These are phyloP conservation scores for Cololabis saira DNA, from an alignment of 2,113 vertebrate genomes.

Conservation along the genomic window DNA sequence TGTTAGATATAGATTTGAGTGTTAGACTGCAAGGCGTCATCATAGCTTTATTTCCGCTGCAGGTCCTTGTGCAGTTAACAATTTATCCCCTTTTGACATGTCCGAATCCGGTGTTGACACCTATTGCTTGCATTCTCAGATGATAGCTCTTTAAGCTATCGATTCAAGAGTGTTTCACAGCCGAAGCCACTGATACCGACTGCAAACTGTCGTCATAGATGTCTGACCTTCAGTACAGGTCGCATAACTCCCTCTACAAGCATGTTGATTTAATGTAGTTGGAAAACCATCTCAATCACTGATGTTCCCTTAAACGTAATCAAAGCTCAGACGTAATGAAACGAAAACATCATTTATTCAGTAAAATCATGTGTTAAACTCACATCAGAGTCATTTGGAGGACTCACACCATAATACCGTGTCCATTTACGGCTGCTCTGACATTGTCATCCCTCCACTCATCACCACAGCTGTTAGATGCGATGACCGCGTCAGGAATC, in stretches of 20 bases:
- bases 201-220: constrained; percentile 19
- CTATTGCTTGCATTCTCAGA: constrained; percentile 56
- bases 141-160: constrained; percentile 26
- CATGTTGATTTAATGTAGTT: not conserved
- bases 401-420: constrained; percentile 8
- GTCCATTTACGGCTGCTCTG: constrained; percentile 42
- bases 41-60: not conserved
- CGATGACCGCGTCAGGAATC: constrained; percentile 31
- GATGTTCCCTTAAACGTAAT: no score
- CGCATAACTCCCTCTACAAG: constrained; percentile 22
- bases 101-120: constrained; percentile 31
- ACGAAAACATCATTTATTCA: not conserved
- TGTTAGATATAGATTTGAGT: no score
- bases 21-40: not conserved
- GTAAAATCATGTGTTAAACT: constrained; percentile 1
- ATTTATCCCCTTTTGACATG: not conserved
- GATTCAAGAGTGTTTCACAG: constrained; percentile 5
- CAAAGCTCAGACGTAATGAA: no score
- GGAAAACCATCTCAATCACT: not conserved
- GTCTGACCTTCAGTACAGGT: constrained; percentile 37
- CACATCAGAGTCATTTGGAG: constrained; percentile 25
- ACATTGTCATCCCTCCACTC: constrained; percentile 41
- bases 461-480: constrained; percentile 58
- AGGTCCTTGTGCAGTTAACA: not conserved
- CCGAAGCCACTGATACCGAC: constrained; percentile 3